Evolutionary conservation across 1,140 invertebrate species (phyloP).

Genomic region (Chelonus insularis): DNA sequence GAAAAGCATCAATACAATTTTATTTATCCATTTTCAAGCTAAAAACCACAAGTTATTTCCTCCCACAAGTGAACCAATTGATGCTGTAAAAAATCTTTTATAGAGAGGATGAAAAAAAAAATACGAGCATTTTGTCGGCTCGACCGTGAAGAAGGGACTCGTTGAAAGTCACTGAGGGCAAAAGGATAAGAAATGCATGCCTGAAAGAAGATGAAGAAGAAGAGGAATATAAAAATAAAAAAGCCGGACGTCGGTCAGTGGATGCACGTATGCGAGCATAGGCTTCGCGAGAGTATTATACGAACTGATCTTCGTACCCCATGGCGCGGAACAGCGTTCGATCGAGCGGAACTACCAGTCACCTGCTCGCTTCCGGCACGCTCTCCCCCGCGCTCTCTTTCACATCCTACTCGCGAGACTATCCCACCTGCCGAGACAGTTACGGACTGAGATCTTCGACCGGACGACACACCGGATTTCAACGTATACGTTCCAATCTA

Average conservation of each 20-base stretch:
- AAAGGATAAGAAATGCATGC: conserved; percentile 25
- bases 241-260: conserved; percentile 20
- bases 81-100: conserved; percentile 7
- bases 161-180: conserved; percentile 12
- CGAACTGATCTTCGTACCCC: conserved; percentile 55
- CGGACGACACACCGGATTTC: too few relatives aligned
- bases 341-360: conserved; percentile 60
- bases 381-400: conserved; percentile 32
- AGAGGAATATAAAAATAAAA: conserved; percentile 11
- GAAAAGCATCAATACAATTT: too few relatives aligned
- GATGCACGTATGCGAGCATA: conserved; percentile 17
- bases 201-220: conserved; percentile 28
- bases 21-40: too few relatives aligned
- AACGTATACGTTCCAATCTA: too few relatives aligned
- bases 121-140: conserved; percentile 14
- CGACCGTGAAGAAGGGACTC: conserved; percentile 14
- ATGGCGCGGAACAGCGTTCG: conserved; percentile 58
- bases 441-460: background rate
- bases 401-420: conserved; percentile 30
- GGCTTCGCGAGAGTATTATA: conserved; percentile 24
- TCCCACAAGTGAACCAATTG: too few relatives aligned
- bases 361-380: conserved; percentile 60
- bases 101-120: background rate
- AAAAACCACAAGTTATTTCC: too few relatives aligned
- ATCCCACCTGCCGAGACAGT: conserved; percentile 6